These are phyloP conservation scores for Thamnaconus septentrionalis DNA, from an alignment of 2,113 vertebrate genomes.

Conservation along the genomic window DNA sequence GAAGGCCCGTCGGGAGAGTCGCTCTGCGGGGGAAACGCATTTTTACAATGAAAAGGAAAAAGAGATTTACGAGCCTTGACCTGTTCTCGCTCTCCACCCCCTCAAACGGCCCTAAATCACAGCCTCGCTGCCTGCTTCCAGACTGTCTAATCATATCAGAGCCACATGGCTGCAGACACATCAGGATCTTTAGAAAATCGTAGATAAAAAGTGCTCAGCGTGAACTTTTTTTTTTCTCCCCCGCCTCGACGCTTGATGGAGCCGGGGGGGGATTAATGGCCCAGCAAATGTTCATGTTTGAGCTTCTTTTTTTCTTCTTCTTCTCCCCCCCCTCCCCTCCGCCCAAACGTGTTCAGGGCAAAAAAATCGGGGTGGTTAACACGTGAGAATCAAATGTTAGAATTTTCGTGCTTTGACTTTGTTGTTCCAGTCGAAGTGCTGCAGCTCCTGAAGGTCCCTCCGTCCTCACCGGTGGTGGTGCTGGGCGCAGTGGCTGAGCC, in stretches of 20 bases:
- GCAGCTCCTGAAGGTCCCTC: background rate
- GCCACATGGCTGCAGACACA: slow-evolving; percentile 63
- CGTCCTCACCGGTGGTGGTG: background rate
- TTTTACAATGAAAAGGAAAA: slow-evolving; percentile 73
- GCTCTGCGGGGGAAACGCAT: slow-evolving; percentile 48
- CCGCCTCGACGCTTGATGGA: too few relatives aligned
- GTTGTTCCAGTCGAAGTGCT: background rate
- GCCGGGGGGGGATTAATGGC: too few relatives aligned
- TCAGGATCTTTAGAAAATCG: slow-evolving; percentile 43
- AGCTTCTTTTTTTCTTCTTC: too few relatives aligned
- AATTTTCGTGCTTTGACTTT: background rate
- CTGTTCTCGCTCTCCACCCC: slow-evolving; percentile 64
- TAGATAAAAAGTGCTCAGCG: slow-evolving; percentile 45
- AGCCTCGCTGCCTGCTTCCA: slow-evolving; percentile 50
- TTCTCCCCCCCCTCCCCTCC: too few relatives aligned
- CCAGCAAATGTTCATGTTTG: too few relatives aligned
- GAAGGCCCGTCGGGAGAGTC: slow-evolving; percentile 52
- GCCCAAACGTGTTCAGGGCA: too few relatives aligned
- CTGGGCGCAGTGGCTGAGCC: background rate
- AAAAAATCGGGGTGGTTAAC: too few relatives aligned
- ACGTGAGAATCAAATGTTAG: too few relatives aligned
- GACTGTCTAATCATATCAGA: slow-evolving; percentile 68
- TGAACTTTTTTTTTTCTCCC: background rate
- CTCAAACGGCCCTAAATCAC: slow-evolving; percentile 58
- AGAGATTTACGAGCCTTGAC: slow-evolving; percentile 71